Evolutionary conservation across 1,140 invertebrate species (phyloP).

Genomic region (Campoletis sonorensis): DNA sequence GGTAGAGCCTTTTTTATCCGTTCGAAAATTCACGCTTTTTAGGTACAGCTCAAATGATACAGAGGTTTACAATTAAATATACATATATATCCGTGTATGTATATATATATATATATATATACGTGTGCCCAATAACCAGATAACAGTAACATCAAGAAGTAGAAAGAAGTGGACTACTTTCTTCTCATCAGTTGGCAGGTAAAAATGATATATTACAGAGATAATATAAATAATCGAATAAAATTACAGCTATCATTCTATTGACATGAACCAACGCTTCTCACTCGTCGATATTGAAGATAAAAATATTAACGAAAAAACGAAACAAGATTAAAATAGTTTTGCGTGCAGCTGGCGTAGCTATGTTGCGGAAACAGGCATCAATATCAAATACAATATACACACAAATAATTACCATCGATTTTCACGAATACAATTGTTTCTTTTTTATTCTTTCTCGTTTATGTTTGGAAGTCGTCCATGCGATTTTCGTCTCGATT

Average conservation of each 20-base stretch:
- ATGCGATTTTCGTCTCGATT: slow-evolving; percentile 8
- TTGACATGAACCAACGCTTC: slow-evolving; percentile 11
- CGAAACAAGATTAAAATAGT: slow-evolving; percentile 44
- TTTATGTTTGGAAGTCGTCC: not conserved
- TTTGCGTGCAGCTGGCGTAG: slow-evolving; percentile 62
- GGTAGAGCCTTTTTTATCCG: slow-evolving; percentile 2
- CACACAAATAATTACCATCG: slow-evolving; percentile 58
- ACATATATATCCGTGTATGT: not conserved
- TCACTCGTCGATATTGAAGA: slow-evolving; percentile 28
- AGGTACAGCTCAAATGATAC: not conserved
- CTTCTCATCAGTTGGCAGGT: slow-evolving; percentile 11
- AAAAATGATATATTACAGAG: not conserved
- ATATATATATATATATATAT: not conserved
- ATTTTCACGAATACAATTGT: slow-evolving; percentile 22
- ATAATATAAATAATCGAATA: slow-evolving; percentile 23
- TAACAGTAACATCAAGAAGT: slow-evolving; percentile 38
- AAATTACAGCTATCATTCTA: slow-evolving; percentile 36
- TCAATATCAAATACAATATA: slow-evolving; percentile 61
- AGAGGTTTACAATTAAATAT: slow-evolving; percentile 15
- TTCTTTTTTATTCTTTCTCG: not conserved
- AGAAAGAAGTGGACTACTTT: slow-evolving; percentile 32
- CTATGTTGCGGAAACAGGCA: slow-evolving; percentile 62
- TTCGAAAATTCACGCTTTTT: not conserved
- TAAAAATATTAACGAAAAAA: slow-evolving; percentile 17
- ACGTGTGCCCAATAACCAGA: slow-evolving; percentile 24